Conservation (phyloP, 2,888 invertebrate genomes). For the Bedellia somnulentella region DNA sequence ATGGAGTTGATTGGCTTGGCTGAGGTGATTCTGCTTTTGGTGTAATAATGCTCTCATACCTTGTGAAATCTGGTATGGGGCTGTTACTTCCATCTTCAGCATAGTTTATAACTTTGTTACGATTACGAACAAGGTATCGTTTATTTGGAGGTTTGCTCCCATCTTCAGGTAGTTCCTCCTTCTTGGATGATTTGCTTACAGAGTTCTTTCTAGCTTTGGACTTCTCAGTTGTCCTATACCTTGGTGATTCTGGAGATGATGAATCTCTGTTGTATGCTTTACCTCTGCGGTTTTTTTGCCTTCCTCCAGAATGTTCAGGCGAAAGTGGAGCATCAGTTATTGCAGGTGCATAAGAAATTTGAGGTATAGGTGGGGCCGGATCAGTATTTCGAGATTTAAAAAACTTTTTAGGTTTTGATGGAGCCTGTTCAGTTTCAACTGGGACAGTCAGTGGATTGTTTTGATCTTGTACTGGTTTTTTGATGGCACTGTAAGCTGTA, state of each 20-base stretch:
- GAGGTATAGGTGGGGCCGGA: slow-evolving; percentile 56
- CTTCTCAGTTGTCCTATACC: slow-evolving; percentile 39
- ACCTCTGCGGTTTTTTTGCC: slow-evolving; percentile 34
- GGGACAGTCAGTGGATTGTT: slow-evolving; percentile 58
- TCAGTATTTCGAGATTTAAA: slow-evolving; percentile 83
- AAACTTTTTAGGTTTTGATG: slow-evolving; percentile 84
- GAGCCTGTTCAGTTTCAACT: slow-evolving; percentile 51
- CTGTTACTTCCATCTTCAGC: slow-evolving; percentile 64
- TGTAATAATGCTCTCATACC: slow-evolving; percentile 27
- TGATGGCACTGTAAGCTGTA: slow-evolving; percentile 45
- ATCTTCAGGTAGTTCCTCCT: slow-evolving; percentile 35
- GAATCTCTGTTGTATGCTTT: slow-evolving; percentile 46
- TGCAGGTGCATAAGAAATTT: slow-evolving; percentile 53
- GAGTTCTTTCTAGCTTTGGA: slow-evolving; percentile 36
- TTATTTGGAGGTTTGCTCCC: slow-evolving; percentile 52
- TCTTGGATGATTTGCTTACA: slow-evolving; percentile 44
- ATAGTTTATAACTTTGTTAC: slow-evolving; percentile 65
- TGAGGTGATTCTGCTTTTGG: slow-evolving; percentile 39
- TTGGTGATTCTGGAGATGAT: slow-evolving; percentile 48
- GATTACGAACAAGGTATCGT: slow-evolving; percentile 54
- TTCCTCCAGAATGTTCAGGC: slow-evolving; percentile 46
- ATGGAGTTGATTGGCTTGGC: slow-evolving; percentile 46
- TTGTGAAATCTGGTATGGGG: slow-evolving; percentile 46
- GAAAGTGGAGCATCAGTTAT: slow-evolving; percentile 44
- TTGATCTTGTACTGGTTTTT: slow-evolving; percentile 54